phyloP scores from a whole-genome alignment of 2,888 invertebrate species.

The Platycheirus rosarum region DNA sequence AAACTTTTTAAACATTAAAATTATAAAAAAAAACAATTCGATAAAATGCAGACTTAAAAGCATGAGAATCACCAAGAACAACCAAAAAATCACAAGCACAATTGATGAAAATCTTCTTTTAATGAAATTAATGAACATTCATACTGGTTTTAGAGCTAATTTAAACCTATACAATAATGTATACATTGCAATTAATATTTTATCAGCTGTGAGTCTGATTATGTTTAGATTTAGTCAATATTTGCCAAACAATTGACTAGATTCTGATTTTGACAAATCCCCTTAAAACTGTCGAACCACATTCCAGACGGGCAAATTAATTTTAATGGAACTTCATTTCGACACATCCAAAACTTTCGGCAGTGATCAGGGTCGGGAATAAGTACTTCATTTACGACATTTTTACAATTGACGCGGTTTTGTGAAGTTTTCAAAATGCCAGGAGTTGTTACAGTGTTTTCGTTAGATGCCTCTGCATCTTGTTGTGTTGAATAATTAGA shows the following conservation, averaged over 20 bases:
- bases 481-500: too few species aligned
- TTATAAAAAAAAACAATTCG: too few species aligned
- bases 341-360: constrained; percentile 10
- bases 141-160: too few species aligned
- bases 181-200: too few species aligned
- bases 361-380: constrained; percentile 16
- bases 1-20: too few species aligned
- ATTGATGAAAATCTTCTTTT: too few species aligned
- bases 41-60: not conserved
- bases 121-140: too few species aligned
- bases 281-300: not conserved
- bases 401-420: not conserved
- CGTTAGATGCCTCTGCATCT: not conserved
- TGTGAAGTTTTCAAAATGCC: not conserved
- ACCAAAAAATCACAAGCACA: not conserved
- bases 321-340: not conserved
- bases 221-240: not conserved
- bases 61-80: not conserved
- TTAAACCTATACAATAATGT: too few species aligned
- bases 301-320: not conserved
- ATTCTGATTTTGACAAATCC: not conserved
- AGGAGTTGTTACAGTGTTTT: not conserved
- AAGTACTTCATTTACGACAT: not conserved
- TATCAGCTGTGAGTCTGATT: too few species aligned
- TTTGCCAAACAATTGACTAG: not conserved